Conservation (phyloP, 2,888 invertebrate genomes). For the Trissoscelio sp. region DNA sequence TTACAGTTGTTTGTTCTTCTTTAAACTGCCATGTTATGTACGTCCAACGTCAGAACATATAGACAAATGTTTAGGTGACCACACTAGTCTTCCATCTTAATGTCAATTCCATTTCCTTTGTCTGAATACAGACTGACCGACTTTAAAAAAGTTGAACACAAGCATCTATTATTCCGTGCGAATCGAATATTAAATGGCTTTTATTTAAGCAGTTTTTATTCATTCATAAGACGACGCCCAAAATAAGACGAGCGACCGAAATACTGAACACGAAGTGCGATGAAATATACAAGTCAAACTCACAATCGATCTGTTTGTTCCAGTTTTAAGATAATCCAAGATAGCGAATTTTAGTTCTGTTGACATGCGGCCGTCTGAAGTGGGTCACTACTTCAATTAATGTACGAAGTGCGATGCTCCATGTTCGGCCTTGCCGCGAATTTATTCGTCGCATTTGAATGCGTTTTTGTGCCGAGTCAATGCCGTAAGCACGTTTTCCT, state of each 20-base stretch:
- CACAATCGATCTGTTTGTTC: constrained; percentile 53
- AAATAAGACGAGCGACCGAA: constrained; percentile 28
- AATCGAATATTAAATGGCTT: constrained; percentile 20
- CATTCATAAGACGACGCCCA: constrained; percentile 18
- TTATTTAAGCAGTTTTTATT: constrained; percentile 19
- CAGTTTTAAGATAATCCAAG: constrained; percentile 51
- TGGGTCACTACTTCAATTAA: constrained; percentile 60
- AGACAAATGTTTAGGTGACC: constrained; percentile 18
- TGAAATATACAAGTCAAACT: constrained; percentile 37
- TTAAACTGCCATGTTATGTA: too few relatives aligned
- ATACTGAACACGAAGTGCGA: neutral
- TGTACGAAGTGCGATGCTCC: constrained; percentile 56
- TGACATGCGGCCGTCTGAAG: constrained; percentile 41
- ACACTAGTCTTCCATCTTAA: neutral
- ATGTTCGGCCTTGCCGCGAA: constrained; percentile 48
- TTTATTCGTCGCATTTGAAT: constrained; percentile 57
- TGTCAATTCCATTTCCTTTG: neutral
- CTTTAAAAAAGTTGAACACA: neutral
- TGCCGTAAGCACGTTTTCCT: constrained; percentile 29
- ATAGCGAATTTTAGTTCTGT: constrained; percentile 56
- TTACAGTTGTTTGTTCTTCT: too few relatives aligned
- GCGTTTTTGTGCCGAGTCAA: constrained; percentile 47
- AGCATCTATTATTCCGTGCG: constrained; percentile 2
- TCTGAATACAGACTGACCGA: neutral
- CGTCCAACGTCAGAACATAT: too few relatives aligned